Evolutionary conservation across 2,797 vertebrate genomes (phyloP).

Genomic region (Cynodonichthys magdalenae): DNA sequence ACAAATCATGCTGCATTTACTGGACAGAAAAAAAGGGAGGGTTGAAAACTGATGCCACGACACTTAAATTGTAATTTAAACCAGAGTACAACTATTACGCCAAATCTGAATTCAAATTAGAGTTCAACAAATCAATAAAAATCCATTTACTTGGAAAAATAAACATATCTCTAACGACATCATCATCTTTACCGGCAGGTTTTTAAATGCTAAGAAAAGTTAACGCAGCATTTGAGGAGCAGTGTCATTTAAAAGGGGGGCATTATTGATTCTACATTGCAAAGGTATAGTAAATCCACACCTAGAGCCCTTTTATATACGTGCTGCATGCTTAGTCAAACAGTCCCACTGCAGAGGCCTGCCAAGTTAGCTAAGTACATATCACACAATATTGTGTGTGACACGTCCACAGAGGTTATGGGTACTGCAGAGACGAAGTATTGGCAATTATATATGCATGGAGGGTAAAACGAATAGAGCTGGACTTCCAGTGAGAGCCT

Average conservation of each 20-base stretch:
- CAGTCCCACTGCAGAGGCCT: conserved; percentile 58
- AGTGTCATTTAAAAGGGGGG: conserved; percentile 22
- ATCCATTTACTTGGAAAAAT: conserved; percentile 3
- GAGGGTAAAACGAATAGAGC: conserved; percentile 60
- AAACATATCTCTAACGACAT: conserved; percentile 7
- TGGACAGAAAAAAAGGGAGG: conserved; percentile 2
- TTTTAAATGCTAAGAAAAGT: conserved; percentile 15
- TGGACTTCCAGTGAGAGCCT: conserved; percentile 60
- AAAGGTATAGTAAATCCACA: conserved; percentile 24
- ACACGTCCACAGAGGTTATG: conserved; percentile 61
- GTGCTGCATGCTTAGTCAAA: conserved; percentile 53
- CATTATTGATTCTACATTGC: conserved; percentile 28
- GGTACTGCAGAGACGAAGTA: conserved; percentile 51
- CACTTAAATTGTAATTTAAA: conserved; percentile 2
- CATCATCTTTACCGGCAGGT: conserved; percentile 4
- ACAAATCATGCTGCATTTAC: conserved; percentile 44
- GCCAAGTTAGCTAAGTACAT: conserved; percentile 60
- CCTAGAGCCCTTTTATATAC: conserved; percentile 46
- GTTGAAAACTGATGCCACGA: neutral
- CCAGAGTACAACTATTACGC: neutral
- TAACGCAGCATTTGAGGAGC: conserved; percentile 20
- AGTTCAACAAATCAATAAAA: neutral
- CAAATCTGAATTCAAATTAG: neutral
- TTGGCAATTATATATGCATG: conserved; percentile 72
- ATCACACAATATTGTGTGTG: conserved; percentile 66